These are phyloP conservation scores for Ichneumoninae sp. DNA, from an alignment of 2,888 invertebrate species.

Conservation along the genomic window DNA sequence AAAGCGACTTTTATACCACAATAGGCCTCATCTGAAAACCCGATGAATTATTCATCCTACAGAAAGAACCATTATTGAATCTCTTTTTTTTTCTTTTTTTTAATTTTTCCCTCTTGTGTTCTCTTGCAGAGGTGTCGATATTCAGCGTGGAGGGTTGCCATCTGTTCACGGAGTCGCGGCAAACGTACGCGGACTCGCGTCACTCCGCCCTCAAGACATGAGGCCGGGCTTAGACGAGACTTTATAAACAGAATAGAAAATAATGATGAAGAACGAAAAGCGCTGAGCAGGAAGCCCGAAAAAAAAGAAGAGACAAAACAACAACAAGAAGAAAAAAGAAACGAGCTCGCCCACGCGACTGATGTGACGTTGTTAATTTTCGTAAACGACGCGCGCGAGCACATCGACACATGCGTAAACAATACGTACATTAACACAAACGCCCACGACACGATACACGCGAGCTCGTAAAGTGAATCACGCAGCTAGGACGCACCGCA, in stretches of 20 bases:
- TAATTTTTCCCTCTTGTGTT: conserved; percentile 76
- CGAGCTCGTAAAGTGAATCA: conserved; percentile 38
- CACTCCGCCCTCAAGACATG: conserved; percentile 85
- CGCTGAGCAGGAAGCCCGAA: conserved; percentile 38
- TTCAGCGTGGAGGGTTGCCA: conserved; percentile 97
- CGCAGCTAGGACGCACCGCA: conserved; percentile 22
- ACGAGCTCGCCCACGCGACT: conserved; percentile 25
- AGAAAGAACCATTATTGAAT: background rate
- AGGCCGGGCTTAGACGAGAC: conserved; percentile 71
- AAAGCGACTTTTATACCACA: background rate
- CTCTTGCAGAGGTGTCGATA: conserved; percentile 95
- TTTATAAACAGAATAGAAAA: conserved; percentile 57
- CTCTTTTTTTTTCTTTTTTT: background rate
- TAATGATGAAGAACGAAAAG: conserved; percentile 35
- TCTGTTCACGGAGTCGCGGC: conserved; percentile 91
- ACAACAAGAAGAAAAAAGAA: background rate
- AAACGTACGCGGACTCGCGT: conserved; percentile 88
- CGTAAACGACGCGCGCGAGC: conserved; percentile 27
- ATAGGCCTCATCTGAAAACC: background rate
- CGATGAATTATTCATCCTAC: background rate
- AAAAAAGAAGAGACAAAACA: conserved; percentile 19
- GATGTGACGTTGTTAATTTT: conserved; percentile 24
- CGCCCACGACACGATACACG: conserved; percentile 36
- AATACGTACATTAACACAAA: conserved; percentile 36
- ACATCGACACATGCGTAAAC: conserved; percentile 18